A percentile compares a stretch with the other conserved stretches of the same genome.
Conservation (phyloP, 2,888 invertebrate species). For the Caenorhabditis drosophilae region DNA sequence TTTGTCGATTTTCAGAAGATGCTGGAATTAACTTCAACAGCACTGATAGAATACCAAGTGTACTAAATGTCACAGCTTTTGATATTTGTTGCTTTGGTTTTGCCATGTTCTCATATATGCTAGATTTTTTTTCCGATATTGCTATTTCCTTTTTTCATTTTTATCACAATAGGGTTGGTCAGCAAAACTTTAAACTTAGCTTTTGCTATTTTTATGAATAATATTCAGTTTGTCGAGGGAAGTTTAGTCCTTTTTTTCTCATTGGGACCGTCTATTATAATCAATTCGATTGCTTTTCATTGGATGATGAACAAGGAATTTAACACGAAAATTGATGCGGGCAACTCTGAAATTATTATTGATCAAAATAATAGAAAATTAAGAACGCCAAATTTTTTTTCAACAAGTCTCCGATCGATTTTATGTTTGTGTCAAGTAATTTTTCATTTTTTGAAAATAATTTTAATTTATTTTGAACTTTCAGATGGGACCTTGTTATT, state of each 20-base stretch:
- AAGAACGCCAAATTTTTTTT: background rate
- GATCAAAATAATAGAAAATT: no score
- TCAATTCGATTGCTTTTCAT: conserved; percentile 48
- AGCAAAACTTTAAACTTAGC: background rate
- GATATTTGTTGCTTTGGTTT: conserved; percentile 57
- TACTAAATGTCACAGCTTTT: conserved; percentile 42
- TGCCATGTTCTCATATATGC: conserved; percentile 51
- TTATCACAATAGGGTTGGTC: conserved; percentile 39
- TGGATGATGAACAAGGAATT: conserved; percentile 47
- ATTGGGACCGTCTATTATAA: conserved; percentile 45
- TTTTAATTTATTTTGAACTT: background rate
- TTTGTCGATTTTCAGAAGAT: conserved; percentile 28
- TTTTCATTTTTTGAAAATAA: background rate
- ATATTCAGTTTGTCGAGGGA: conserved; percentile 32
- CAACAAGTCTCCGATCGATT: background rate
- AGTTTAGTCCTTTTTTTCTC: conserved; percentile 31
- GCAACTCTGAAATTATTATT: no score
- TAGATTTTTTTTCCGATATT: conserved; percentile 51
- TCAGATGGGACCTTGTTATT: conserved; percentile 54
- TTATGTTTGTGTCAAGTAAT: background rate
- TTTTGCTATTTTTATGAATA: background rate
- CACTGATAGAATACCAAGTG: conserved; percentile 52
- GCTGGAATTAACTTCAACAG: conserved; percentile 22
- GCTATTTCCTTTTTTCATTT: conserved; percentile 43
- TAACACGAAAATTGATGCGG: no score